Evolutionary conservation across 2,888 invertebrate species (phyloP), one percentile per base, ranked within the genome.

Genomic region (Epinotia bilunana): DNA sequence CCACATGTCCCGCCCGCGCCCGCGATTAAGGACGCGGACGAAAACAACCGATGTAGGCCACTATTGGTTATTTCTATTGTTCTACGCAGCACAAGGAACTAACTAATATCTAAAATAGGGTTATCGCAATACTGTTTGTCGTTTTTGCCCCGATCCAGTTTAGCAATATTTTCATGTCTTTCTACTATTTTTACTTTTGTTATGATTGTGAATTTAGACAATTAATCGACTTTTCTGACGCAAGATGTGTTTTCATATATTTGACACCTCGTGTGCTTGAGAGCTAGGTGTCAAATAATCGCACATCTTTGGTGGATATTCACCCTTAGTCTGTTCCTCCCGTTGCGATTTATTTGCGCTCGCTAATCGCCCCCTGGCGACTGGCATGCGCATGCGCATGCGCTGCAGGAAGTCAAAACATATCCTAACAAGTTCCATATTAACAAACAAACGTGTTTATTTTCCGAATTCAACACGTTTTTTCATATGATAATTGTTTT

Each of bases 31-130:
- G 57, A 75, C 58, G 58, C 58, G 55, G 65, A 60, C 72, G 16
- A 61, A 67, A 67, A 71, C 70, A 71, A 20, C 43, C 16, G 13
- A 72, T 75, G 72, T 75, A 71, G 74, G 74, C 49, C 70, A 74
- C 43, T 71, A 20, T 53, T 28, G 70, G 70, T 49, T 46, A 58
- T 68, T 57, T 68, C 39, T 68, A 67, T 69, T 69, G 58, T 69
- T 60, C 60, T 69, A 46, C 69, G 69, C 46, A 69, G 58, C 23
- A 58, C 16, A 39, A 2, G 13, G 46, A 23, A 46, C 23, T 28
- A 3, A 23, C 60, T n/a, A 46, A 12, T 58, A n/a, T 57, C n/a
- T 11, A 33, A 16, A 39, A 64, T 64, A 16, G 63, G 23, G 16
- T 46, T 9, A 62, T 33, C 20, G 18, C 12, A 11, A 57, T 18